Percentiles rank a stretch among this genome's conserved stretches.
Conservation (phyloP, 2,113 vertebrate genomes). For the Mustela lutreola region DNA sequence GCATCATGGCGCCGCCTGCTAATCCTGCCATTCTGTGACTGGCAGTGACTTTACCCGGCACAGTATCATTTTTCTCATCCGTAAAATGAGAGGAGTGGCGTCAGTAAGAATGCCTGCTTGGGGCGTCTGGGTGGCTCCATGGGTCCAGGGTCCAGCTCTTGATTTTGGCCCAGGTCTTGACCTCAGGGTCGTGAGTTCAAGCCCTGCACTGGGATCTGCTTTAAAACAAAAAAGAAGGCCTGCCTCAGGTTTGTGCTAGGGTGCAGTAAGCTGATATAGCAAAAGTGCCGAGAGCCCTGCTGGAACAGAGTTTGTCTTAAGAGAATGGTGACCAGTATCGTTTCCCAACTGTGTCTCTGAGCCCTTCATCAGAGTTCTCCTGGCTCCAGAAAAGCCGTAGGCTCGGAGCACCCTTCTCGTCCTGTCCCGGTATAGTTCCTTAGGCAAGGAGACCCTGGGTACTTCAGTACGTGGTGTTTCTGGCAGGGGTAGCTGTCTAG, state of each 20-base stretch:
- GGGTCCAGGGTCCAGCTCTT: not conserved
- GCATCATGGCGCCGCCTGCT: not conserved
- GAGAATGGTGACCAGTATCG: not conserved
- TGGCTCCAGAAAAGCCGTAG: not conserved
- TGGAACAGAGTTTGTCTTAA: not conserved
- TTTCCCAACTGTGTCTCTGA: not conserved
- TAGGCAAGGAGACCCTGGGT: not conserved
- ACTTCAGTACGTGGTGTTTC: not conserved
- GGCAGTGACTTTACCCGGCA: not conserved
- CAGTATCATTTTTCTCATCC: conserved; percentile 36
- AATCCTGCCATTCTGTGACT: not conserved
- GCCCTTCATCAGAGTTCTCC: not conserved
- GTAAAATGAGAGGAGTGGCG: not conserved
- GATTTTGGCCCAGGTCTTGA: not conserved
- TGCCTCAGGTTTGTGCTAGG: not conserved
- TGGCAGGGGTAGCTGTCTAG: not conserved
- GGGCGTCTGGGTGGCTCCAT: not conserved
- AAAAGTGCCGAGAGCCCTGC: not conserved
- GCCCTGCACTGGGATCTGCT: not conserved
- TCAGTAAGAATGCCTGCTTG: not conserved
- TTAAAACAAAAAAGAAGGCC: not conserved
- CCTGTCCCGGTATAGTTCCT: not conserved
- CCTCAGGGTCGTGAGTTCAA: not conserved
- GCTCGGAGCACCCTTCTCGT: not conserved
- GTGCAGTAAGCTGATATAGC: not conserved